Percentiles rank a stretch among this genome's conserved stretches.
These are phyloP conservation scores for Accipiter cooperii DNA, from an alignment of 2,113 vertebrate genomes.

Conservation along the genomic window DNA sequence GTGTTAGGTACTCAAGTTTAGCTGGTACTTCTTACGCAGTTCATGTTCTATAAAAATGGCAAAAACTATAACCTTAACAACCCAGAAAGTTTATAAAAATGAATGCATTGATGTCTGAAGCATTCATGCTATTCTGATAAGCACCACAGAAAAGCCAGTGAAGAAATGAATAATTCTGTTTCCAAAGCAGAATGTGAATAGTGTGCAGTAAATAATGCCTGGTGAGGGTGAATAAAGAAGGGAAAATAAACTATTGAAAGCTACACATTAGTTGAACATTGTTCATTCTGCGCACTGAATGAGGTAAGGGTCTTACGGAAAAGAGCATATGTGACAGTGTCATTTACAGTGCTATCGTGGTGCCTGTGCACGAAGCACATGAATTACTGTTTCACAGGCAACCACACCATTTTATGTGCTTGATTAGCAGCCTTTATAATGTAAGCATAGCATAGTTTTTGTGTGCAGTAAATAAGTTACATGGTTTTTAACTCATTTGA, in stretches of 20 bases:
- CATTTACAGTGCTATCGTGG: conserved; percentile 9
- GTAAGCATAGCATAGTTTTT: conserved; percentile 14
- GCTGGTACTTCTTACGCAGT: not conserved
- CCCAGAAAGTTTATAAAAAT: not conserved
- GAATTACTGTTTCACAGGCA: conserved; percentile 48
- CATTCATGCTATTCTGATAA: not conserved
- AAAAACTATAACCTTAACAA: not conserved
- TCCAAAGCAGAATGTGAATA: conserved; percentile 49
- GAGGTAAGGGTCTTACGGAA: conserved; percentile 13
- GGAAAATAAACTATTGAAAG: conserved; percentile 50
- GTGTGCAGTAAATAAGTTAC: conserved; percentile 39
- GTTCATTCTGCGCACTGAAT: conserved; percentile 24
- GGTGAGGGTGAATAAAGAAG: conserved; percentile 44
- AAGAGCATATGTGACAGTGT: conserved; percentile 25
- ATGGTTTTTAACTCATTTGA: conserved; percentile 35
- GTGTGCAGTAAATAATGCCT: conserved; percentile 43
- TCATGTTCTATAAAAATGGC: not conserved
- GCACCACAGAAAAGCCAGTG: conserved; percentile 17
- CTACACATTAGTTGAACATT: conserved; percentile 8
- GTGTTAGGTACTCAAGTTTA: not conserved
- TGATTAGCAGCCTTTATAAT: conserved; percentile 36
- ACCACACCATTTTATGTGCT: conserved; percentile 18
- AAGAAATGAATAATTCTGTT: conserved; percentile 56
- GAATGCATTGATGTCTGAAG: not conserved
- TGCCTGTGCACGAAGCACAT: not conserved